Evolutionary conservation across 2,888 invertebrate genomes (phyloP), one percentile per base, ranked within the genome.

Genomic region (Mayetiola destructor): DNA sequence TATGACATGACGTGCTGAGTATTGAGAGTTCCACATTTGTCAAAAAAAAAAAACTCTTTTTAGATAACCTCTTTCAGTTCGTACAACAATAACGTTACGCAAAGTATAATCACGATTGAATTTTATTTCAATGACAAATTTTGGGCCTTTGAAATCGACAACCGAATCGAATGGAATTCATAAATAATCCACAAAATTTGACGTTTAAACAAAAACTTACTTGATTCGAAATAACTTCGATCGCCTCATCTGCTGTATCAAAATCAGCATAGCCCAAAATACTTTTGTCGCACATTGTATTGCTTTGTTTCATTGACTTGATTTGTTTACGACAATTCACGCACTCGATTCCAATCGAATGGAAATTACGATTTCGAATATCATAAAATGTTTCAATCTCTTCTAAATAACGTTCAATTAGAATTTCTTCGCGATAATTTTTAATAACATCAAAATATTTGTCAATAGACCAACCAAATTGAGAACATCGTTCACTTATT

Each of bases 401-500:
- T 6, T 56, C 12, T 1, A 69, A 66, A 60, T 68, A 64, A 56
- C 64, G 62, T 55, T 63, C 61, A 59, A 68, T 69, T 56, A 68
- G 60, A 40, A 65, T 60, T 32, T 66, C 59, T 20, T 67, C 65
- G 9, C 66, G 64, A 60, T 64, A 66, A 48, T 62, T 63, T 32
- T 61, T 63, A 14, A 70, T 64, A 62, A 66, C 67, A 14, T 61
- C 58, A 27, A 67, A 37, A 60, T 66, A 69, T 58, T 64, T 64
- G 14, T 56, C 58, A 5, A 66, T 61, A 58, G 67, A 64, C 56
- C 66, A 70, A 55, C 66, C 65, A 60, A 66, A 69, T 16, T 48
- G 61, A 63, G 61, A 66, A 61, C 59, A 67, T 67, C 58, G 68
- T 67, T 66, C 66, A 62, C 59, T 66, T 56, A 71, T 62, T 60